Conservation (phyloP, 37 sponge, comb jelly and placozoan genomes). For the Chondrosia reniformis region DNA sequence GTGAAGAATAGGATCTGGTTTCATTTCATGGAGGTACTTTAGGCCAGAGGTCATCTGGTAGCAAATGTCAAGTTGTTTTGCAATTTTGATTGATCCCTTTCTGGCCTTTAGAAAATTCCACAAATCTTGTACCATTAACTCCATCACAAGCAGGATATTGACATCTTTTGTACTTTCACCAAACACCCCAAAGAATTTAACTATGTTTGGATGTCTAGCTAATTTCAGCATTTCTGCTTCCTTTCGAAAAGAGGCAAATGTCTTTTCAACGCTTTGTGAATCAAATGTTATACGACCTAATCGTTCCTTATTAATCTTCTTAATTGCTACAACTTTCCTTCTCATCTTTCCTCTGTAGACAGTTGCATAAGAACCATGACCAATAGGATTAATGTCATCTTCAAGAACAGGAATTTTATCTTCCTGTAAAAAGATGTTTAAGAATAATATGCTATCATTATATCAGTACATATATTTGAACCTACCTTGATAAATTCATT, state of each 20-base stretch:
- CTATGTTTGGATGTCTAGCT: not conserved
- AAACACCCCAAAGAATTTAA: slow-evolving; percentile 3
- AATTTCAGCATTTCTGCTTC: not conserved
- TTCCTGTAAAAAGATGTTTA: no score
- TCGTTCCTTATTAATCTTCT: not conserved
- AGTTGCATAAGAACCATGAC: not conserved
- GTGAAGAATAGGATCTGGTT: no score
- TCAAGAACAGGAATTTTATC: no score
- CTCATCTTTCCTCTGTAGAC: not conserved
- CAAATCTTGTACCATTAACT: not conserved
- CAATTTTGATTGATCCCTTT: not conserved
- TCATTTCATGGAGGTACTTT: no score
- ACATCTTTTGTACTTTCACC: not conserved
- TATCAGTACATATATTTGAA: no score
- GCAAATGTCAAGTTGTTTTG: not conserved
- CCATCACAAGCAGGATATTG: not conserved
- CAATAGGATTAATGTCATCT: not conserved
- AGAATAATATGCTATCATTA: no score
- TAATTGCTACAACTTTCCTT: not conserved
- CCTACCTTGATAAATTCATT: no score
- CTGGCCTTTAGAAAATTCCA: not conserved
- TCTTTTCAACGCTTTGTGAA: not conserved
- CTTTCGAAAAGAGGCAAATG: not conserved
- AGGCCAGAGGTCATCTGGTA: not conserved
- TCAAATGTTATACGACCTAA: not conserved